These are phyloP conservation scores for Spinus olivaceus DNA, from an alignment of 2,797 vertebrate species.

Conservation along the genomic window DNA sequence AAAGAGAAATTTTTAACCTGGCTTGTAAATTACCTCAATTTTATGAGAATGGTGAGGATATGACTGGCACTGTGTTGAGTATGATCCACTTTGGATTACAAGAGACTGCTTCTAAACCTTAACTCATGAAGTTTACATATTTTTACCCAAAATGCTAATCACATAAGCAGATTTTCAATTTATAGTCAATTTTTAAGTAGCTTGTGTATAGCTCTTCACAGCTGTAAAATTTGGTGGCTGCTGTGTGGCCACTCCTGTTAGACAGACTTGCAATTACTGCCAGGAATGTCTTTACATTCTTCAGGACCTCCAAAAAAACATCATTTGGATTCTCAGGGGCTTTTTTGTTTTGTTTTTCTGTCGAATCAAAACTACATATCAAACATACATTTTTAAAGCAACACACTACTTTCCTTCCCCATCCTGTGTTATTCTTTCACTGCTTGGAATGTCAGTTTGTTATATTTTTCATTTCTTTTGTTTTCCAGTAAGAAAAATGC, in stretches of 20 bases:
- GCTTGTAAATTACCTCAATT: not conserved
- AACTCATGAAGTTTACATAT: not conserved
- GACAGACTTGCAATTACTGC: not conserved
- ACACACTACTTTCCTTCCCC: not conserved
- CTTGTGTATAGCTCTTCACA: not conserved
- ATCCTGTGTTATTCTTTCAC: not conserved
- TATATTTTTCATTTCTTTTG: constrained; percentile 20
- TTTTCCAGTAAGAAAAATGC: constrained; percentile 21
- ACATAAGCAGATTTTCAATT: not conserved
- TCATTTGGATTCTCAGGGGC: not conserved
- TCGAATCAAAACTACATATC: not conserved
- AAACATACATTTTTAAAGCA: not conserved
- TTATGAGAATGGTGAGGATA: not conserved
- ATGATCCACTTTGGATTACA: not conserved
- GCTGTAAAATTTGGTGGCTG: not conserved
- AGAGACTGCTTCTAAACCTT: not conserved
- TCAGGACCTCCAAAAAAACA: constrained; percentile 15
- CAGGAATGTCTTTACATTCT: constrained; percentile 3
- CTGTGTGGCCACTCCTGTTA: not conserved
- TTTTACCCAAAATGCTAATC: not conserved
- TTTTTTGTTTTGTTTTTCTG: not conserved
- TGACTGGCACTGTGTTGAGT: not conserved
- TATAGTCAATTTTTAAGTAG: not conserved
- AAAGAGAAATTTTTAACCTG: not conserved
- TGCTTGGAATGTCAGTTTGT: not conserved